Conservation (phyloP, 2,797 vertebrate genomes). For the Microhierax caerulescens region DNA sequence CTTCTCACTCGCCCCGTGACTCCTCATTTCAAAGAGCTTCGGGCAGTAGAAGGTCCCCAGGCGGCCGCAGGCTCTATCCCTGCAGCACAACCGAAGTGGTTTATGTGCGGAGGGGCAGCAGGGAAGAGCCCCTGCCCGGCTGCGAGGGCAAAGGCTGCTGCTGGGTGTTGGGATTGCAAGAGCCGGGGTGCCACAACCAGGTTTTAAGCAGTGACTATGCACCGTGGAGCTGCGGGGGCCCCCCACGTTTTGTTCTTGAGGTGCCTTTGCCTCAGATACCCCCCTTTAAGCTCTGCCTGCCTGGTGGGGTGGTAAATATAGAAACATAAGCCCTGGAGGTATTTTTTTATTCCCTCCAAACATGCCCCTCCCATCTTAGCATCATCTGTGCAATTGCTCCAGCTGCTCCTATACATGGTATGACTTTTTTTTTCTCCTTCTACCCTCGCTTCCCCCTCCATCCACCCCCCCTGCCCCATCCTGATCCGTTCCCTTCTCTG, state of each 20-base stretch:
- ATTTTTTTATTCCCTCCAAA: conserved; percentile 71
- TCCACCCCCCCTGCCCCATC: neutral
- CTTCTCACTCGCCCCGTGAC: fast-evolving
- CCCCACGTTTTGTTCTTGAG: neutral
- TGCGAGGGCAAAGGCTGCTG: neutral
- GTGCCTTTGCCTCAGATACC: conserved; percentile 46
- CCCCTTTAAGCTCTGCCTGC: conserved; percentile 71
- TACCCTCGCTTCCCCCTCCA: neutral
- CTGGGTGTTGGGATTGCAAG: neutral
- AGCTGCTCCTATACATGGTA: conserved; percentile 83
- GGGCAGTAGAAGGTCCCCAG: neutral
- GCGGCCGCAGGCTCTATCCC: neutral
- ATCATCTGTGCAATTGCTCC: conserved; percentile 80
- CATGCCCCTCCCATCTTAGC: conserved; percentile 78
- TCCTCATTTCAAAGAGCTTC: fast-evolving
- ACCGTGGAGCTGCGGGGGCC: fast-evolving
- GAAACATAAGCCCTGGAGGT: conserved; percentile 77
- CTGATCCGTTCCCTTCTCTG: neutral
- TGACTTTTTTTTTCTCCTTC: conserved; percentile 55
- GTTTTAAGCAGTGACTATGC: neutral
- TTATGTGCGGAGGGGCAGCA: neutral
- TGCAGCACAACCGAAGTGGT: neutral
- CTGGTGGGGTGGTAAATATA: conserved; percentile 85
- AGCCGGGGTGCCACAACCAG: neutral
- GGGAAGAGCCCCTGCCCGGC: neutral